phyloP scores from a whole-genome alignment of 2,888 invertebrate genomes.

The Lepeophtheirus nordmannii region DNA sequence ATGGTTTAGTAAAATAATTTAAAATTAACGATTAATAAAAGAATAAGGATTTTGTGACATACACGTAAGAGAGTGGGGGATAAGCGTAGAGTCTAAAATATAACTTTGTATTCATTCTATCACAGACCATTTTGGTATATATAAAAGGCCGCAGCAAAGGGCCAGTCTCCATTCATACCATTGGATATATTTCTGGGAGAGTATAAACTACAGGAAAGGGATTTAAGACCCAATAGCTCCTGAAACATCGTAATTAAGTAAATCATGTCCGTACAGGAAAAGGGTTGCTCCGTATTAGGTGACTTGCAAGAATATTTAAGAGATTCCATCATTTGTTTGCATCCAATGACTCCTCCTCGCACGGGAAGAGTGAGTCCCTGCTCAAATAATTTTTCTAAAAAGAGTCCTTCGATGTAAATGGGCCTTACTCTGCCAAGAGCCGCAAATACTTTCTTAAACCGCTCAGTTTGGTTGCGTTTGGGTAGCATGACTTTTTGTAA shows the following conservation, averaged over 20 bases:
- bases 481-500: neutral
- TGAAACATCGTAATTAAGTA: constrained; percentile 5
- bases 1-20: too few species aligned
- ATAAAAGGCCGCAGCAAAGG: constrained; percentile 16
- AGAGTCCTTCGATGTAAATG: constrained; percentile 16
- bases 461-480: neutral
- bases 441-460: neutral
- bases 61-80: too few species aligned
- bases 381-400: constrained; percentile 17
- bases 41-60: too few species aligned
- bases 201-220: constrained; percentile 10
- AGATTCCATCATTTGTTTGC: constrained; percentile 14
- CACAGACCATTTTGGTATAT: constrained; percentile 23
- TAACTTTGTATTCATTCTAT: constrained; percentile 26
- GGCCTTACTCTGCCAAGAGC: neutral
- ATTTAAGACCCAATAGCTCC: constrained; percentile 15
- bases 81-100: too few species aligned
- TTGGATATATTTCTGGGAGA: neutral
- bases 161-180: constrained; percentile 23
- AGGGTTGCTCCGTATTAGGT: constrained; percentile 24
- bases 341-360: constrained; percentile 13
- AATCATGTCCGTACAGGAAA: constrained; percentile 23
- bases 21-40: too few species aligned
- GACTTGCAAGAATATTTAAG: constrained; percentile 24
- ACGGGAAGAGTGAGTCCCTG: constrained; percentile 18